Conservation (phyloP, 2,888 invertebrate genomes). For the Itoplectis maculator region DNA sequence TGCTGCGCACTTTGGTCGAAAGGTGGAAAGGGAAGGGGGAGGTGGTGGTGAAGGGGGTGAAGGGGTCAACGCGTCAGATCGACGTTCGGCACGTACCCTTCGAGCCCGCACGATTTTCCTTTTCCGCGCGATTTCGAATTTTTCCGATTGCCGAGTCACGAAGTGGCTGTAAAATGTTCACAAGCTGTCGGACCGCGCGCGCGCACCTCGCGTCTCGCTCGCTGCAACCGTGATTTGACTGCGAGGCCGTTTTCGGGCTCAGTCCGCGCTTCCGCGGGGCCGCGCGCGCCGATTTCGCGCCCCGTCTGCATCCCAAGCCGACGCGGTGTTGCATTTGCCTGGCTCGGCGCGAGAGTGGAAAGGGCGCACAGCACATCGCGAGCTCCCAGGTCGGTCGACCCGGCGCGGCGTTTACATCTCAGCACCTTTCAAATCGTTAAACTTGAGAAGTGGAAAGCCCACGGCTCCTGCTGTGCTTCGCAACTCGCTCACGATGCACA, state of each 20-base stretch:
- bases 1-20: too few relatives aligned
- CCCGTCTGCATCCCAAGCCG: constrained; percentile 29
- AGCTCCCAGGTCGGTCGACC: constrained; percentile 5
- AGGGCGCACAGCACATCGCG: constrained; percentile 3
- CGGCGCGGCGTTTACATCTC: constrained; percentile 50
- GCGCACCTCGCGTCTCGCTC: constrained; percentile 49
- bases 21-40: too few relatives aligned
- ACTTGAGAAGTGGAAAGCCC: constrained; percentile 50
- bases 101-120: constrained; percentile 25
- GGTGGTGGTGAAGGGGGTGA: too few relatives aligned
- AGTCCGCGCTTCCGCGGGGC: too few relatives aligned
- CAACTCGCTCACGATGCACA: constrained; percentile 21
- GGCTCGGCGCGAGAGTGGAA: constrained; percentile 10
- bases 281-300: too few relatives aligned
- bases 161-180: constrained; percentile 62
- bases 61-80: background rate
- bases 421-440: constrained; percentile 65
- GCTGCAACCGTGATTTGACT: constrained; percentile 61
- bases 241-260: constrained; percentile 26
- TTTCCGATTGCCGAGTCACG: constrained; percentile 57
- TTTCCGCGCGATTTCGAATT: constrained; percentile 32
- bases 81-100: constrained; percentile 20
- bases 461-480: constrained; percentile 28
- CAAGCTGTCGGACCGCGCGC: constrained; percentile 49
- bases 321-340: constrained; percentile 47